phyloP scores from a whole-genome alignment of 2,113 vertebrate species.

The Arothron firmamentum region DNA sequence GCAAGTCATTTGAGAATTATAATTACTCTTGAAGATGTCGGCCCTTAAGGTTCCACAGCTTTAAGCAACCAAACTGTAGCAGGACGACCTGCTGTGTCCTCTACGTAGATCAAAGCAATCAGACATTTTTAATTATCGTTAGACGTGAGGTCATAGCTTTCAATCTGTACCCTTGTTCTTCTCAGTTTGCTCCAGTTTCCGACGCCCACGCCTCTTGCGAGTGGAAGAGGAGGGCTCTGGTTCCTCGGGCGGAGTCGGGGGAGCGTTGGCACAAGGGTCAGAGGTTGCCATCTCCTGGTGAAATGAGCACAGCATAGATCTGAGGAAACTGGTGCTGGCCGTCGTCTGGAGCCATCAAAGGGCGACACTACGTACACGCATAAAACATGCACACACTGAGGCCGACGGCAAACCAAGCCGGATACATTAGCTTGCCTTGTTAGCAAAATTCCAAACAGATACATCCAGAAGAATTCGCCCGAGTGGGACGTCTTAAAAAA shows the following conservation, averaged over 20 bases:
- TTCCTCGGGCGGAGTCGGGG: conserved; percentile 82
- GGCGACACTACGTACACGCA: conserved; percentile 20
- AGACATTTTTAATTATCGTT: background rate
- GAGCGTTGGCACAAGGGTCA: conserved; percentile 78
- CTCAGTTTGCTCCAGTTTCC: conserved; percentile 66
- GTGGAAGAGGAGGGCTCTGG: conserved; percentile 66
- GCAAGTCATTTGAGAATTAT: conserved; percentile 23
- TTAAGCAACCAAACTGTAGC: background rate
- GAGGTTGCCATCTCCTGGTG: conserved; percentile 68
- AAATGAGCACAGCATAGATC: conserved; percentile 56
- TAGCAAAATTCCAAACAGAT: conserved; percentile 41
- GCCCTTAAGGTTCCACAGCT: background rate
- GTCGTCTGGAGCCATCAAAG: conserved; percentile 44
- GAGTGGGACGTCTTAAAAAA: conserved; percentile 42
- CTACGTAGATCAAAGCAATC: background rate
- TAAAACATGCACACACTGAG: conserved; percentile 11
- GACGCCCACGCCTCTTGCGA: conserved; percentile 71
- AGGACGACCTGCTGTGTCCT: background rate
- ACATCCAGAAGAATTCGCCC: conserved; percentile 36
- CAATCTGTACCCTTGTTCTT: conserved; percentile 62
- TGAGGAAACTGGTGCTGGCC: conserved; percentile 45
- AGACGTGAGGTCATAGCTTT: conserved; percentile 7
- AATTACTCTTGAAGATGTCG: background rate
- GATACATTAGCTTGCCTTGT: conserved; percentile 41
- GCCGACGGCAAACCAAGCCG: background rate